Base-by-base conservation (phyloP, 2,113 vertebrate genomes). In the Beaufortia kweichowensis region DNA sequence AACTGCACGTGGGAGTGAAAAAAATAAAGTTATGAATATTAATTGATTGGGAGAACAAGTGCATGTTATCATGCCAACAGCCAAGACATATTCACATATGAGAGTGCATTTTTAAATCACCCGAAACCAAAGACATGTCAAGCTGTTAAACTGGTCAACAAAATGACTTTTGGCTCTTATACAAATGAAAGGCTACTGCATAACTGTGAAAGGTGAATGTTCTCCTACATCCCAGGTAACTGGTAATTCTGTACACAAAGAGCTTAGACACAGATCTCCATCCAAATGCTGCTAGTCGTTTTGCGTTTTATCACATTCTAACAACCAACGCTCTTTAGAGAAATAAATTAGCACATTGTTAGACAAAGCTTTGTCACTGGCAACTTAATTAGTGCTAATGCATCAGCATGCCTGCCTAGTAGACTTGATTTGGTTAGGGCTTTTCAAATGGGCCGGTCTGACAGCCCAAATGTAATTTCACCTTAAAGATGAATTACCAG, bases 301-400 rank as follows among this genome's bases (percentile, higher is more conserved):
- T 77, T 41, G 65, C 4, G 60, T 79, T 85, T 79, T 80, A 79
- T 74, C 75, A 82, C 76, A 79, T 75, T 60, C 76, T 77, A 84
- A 81, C 81, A 81, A 78, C 60, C 48, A 43, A 39, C 50, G 26
- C 67, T 75, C 82, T 83, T 76, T 77, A 26, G 66, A 75, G 78
- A 81, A 82, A 82, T 76, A 57, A 61, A 84, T 84, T 75, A 79
- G 63, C 80, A 78, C 62, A 24, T 55, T 79, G 75, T 74, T 81
- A 64, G 81, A 76, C 26, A 53, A 72, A 67, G 73, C 70, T 79
- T 83, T 77, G 80, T 84, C 81, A 79, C 75, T 76, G 82, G 79
- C 81, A 80, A 79, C 60, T 76, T 82, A 81, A 84, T 81, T 83
- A 78, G 68, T 23, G 68, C 79, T 79, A 79, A 84, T 81, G 83